phyloP scores from a whole-genome alignment of 2,113 vertebrate species.

The Poicephalus meyeri region DNA sequence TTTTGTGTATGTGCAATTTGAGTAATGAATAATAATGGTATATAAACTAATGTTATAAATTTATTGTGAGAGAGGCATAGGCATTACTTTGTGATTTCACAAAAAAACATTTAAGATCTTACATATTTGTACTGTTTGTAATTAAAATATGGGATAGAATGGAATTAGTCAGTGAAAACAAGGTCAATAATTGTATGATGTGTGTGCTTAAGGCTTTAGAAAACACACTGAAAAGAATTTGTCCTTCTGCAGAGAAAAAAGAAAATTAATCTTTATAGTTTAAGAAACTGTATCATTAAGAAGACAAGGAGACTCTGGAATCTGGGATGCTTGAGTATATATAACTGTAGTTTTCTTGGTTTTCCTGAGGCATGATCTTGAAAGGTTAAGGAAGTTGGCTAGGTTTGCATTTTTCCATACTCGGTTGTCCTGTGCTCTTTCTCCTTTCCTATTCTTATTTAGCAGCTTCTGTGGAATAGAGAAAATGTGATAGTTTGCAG shows the following conservation, averaged over 20 bases:
- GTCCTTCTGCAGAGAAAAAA: not conserved
- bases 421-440: not conserved
- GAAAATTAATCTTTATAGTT: not conserved
- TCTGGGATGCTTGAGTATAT: not conserved
- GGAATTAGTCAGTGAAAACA: not conserved
- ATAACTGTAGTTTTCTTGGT: not conserved
- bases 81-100: not conserved
- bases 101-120: not conserved
- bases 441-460: not conserved
- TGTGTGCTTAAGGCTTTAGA: not conserved
- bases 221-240: not conserved
- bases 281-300: not conserved
- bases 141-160: slow-evolving; percentile 17
- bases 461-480: not conserved
- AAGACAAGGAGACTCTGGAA: slow-evolving; percentile 3
- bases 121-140: slow-evolving; percentile 27
- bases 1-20: not conserved
- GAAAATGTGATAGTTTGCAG: not conserved
- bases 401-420: not conserved
- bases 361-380: not conserved
- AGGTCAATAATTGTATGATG: not conserved
- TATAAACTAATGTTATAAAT: not conserved
- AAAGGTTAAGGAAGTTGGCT: slow-evolving; percentile 6
- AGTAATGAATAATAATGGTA: not conserved
- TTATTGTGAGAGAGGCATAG: not conserved